Percentiles rank a stretch among this genome's conserved stretches.
phyloP scores from a whole-genome alignment of 2,113 vertebrate species.

The Saguinus midas region DNA sequence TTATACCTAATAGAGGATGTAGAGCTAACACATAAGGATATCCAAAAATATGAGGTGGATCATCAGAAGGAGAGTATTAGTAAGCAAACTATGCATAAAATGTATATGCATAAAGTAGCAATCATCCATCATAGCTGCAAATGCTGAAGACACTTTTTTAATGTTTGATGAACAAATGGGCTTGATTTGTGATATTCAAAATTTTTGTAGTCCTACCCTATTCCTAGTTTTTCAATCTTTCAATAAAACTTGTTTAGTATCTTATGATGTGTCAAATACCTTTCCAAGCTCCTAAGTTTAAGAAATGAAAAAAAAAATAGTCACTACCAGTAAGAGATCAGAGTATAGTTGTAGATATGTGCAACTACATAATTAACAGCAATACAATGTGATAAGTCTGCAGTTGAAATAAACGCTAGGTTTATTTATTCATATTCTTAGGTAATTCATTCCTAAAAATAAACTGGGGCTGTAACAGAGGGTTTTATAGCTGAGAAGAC shows the following conservation, averaged over 20 bases:
- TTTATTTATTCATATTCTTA: no score
- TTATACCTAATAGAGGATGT: background rate
- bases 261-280: background rate
- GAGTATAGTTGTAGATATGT: background rate
- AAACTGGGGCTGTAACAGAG: background rate
- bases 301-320: background rate
- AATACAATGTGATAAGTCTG: background rate
- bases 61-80: background rate
- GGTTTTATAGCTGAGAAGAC: background rate
- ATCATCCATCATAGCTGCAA: background rate
- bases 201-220: background rate
- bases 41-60: background rate
- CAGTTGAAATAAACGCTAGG: background rate
- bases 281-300: background rate
- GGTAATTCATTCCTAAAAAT: no score
- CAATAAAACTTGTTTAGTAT: background rate
- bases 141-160: background rate
- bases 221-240: constrained; percentile 12
- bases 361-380: background rate
- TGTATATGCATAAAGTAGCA: background rate
- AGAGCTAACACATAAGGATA: background rate
- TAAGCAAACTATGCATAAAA: background rate
- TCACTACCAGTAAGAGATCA: background rate
- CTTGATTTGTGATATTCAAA: background rate
- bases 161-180: background rate